A percentile compares a stretch with the other conserved stretches of the same genome.
phyloP scores from a whole-genome alignment of 2,797 vertebrate species.

The Galaxias olidus region DNA sequence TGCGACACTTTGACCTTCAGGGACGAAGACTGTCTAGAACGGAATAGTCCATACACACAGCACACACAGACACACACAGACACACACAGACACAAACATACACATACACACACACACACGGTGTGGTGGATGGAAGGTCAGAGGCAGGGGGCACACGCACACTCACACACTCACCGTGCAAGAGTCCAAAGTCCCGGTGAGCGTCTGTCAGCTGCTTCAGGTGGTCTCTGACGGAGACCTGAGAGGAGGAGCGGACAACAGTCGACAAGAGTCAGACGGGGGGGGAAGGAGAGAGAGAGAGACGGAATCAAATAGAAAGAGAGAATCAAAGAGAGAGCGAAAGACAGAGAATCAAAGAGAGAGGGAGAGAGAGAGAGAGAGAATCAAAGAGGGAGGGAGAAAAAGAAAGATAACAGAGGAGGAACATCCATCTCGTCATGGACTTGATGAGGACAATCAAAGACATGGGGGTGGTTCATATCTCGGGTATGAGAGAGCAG shows the following conservation, averaged over 20 bases:
- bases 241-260: slow-evolving; percentile 22
- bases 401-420: neutral
- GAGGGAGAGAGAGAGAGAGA: neutral
- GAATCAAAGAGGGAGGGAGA: neutral
- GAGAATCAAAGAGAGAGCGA: neutral
- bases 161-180: slow-evolving; percentile 82
- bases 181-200: slow-evolving; percentile 88
- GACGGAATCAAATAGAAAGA: neutral
- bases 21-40: slow-evolving; percentile 7
- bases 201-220: slow-evolving; percentile 91
- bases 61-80: slow-evolving; percentile 11
- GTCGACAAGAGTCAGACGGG: neutral
- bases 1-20: slow-evolving; percentile 10
- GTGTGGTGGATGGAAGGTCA: neutral
- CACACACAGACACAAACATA: neutral
- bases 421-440: neutral
- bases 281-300: neutral
- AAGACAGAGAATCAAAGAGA: neutral
- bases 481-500: no score
- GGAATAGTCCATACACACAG: neutral
- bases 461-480: no score
- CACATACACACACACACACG: slow-evolving; percentile 1
- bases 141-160: neutral
- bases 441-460: neutral
- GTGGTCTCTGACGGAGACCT: slow-evolving; percentile 90